Conservation (phyloP, 2,888 invertebrate genomes). For the Polietes domitor region DNA sequence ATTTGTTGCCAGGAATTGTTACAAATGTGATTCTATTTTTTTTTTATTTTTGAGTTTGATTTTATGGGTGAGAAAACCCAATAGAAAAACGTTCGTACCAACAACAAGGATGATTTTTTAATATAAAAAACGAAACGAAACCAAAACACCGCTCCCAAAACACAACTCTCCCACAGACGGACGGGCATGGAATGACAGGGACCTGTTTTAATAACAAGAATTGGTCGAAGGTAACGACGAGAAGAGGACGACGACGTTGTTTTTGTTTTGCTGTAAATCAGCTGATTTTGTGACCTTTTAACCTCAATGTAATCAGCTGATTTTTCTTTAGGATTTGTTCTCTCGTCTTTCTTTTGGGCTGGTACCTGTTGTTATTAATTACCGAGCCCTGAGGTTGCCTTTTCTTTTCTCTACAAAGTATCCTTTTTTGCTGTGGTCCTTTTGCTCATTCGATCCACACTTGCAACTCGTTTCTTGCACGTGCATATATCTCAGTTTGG, state of each 20-base stretch:
- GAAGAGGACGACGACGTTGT: too few relatives aligned
- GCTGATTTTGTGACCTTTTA: slow-evolving; percentile 59
- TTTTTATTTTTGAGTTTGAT: not conserved
- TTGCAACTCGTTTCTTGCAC: slow-evolving; percentile 56
- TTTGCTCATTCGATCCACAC: not conserved
- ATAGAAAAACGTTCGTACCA: not conserved
- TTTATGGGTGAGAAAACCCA: too few relatives aligned
- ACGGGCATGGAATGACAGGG: not conserved
- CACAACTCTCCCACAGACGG: slow-evolving; percentile 58
- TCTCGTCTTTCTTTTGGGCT: not conserved
- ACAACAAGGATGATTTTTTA: slow-evolving; percentile 24
- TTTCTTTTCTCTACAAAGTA: slow-evolving; percentile 28
- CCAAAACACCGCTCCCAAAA: slow-evolving; percentile 31
- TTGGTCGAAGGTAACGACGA: too few relatives aligned
- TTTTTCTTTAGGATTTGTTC: slow-evolving; percentile 39
- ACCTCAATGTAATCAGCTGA: slow-evolving; percentile 59
- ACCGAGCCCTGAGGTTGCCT: slow-evolving; percentile 47
- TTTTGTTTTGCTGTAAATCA: slow-evolving; percentile 47
- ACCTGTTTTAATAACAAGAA: slow-evolving; percentile 9
- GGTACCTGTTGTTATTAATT: slow-evolving; percentile 57
- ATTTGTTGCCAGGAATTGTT: slow-evolving; percentile 9
- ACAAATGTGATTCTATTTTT: slow-evolving; percentile 19
- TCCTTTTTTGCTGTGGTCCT: slow-evolving; percentile 35
- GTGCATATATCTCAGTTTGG: slow-evolving; percentile 39
- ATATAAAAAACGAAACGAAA: not conserved